phyloP scores from a whole-genome alignment of 2,113 vertebrate species.

The Chionis minor region DNA sequence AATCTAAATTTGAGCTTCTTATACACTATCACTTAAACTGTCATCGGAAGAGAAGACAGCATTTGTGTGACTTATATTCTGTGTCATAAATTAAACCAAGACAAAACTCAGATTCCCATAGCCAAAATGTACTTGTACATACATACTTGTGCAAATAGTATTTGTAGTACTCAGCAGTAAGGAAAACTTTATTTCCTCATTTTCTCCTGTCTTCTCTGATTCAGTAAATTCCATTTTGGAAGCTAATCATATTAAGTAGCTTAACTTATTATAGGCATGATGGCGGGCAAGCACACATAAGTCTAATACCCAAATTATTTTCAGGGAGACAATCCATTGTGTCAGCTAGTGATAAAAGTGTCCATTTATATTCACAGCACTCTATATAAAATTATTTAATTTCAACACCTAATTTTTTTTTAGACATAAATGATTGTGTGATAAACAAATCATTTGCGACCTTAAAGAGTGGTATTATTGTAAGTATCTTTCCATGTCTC shows the following conservation, averaged over 20 bases:
- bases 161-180: background rate
- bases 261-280: background rate
- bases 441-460: background rate
- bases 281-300: background rate
- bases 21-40: background rate
- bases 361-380: background rate
- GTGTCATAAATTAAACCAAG: background rate
- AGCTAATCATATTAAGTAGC: conserved; percentile 21
- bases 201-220: background rate
- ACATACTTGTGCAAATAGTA: background rate
- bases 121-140: no score
- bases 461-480: background rate
- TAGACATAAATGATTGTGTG: background rate
- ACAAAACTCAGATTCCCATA: background rate
- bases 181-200: background rate
- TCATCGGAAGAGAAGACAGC: background rate
- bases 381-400: background rate
- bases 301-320: conserved; percentile 3
- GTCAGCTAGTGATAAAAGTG: background rate
- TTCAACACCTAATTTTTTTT: background rate
- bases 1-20: background rate
- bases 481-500: background rate
- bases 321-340: background rate
- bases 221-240: background rate
- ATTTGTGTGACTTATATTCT: background rate